phyloP scores from a whole-genome alignment of 2,113 vertebrate species.

The Coregonus clupeaformis region DNA sequence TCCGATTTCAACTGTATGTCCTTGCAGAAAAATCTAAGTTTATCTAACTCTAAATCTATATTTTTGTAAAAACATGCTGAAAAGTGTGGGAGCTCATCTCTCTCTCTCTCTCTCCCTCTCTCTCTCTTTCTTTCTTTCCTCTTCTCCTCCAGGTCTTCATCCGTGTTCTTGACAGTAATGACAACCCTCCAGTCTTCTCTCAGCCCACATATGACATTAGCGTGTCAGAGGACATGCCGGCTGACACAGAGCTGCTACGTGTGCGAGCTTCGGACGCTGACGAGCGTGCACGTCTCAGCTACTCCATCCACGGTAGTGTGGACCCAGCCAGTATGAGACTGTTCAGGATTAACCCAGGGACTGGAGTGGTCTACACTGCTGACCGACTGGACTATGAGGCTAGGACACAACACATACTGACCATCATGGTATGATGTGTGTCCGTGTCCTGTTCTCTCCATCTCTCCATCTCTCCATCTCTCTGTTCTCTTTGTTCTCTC shows the following conservation, averaged over 20 bases:
- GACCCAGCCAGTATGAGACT: conserved; percentile 87
- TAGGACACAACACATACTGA: conserved; percentile 90
- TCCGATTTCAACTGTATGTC: no score
- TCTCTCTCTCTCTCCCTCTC: no score
- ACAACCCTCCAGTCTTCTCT: conserved; percentile 94
- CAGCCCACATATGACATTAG: conserved; percentile 85
- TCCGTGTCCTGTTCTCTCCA: no score
- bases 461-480: no score
- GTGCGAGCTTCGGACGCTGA: conserved; percentile 88
- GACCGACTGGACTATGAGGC: conserved; percentile 91
- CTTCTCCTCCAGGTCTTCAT: conserved; percentile 82
- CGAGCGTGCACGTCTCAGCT: conserved; percentile 87
- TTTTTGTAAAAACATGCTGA: no score
- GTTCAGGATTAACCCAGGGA: conserved; percentile 88
- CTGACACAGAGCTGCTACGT: conserved; percentile 86
- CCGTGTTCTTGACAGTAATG: conserved; percentile 90
- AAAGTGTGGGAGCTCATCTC: no score
- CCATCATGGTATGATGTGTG: conserved; percentile 82
- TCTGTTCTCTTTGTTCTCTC: no score
- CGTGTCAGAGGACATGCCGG: conserved; percentile 86
- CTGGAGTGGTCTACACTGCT: conserved; percentile 84
- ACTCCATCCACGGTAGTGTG: conserved; percentile 90
- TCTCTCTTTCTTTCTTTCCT: not conserved
- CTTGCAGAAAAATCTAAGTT: no score
- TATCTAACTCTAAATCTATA: no score